Percentiles rank a stretch among this genome's conserved stretches.
Conservation (phyloP, 2,888 invertebrate species). For the Choristoneura rosaceana region DNA sequence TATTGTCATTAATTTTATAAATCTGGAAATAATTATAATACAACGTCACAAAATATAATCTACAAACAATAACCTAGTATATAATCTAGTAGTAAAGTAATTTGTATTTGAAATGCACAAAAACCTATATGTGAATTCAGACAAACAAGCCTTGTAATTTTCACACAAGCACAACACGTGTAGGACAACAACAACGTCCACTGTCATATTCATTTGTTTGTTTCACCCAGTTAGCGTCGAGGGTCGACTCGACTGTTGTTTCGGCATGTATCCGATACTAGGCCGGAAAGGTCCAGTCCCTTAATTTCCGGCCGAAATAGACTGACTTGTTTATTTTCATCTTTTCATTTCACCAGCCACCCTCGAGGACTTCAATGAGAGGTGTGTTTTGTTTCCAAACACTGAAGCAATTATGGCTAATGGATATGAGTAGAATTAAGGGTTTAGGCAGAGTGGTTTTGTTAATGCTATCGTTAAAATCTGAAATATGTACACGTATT, state of each 20-base stretch:
- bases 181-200: background rate
- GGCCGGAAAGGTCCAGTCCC: conserved; percentile 40
- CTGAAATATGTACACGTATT: background rate
- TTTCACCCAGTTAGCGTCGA: conserved; percentile 3
- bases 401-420: conserved; percentile 16
- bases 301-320: conserved; percentile 43
- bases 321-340: conserved; percentile 43
- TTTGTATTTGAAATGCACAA: background rate
- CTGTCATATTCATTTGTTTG: conserved; percentile 21
- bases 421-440: conserved; percentile 18
- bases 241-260: conserved; percentile 32
- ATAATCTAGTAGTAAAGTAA: too few relatives aligned
- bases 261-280: conserved; percentile 35
- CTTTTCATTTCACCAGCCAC: conserved; percentile 34
- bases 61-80: too few relatives aligned
- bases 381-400: conserved; percentile 18
- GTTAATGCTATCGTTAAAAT: background rate
- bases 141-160: background rate
- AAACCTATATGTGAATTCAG: background rate
- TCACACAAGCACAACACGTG: background rate
- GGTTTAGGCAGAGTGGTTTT: conserved; percentile 8
- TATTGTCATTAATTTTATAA: too few relatives aligned
- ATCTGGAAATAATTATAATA: too few relatives aligned
- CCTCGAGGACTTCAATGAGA: conserved; percentile 13
- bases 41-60: too few relatives aligned